Evolutionary conservation across 2,797 vertebrate genomes (phyloP).

Genomic region (Epinephelus coioides): DNA sequence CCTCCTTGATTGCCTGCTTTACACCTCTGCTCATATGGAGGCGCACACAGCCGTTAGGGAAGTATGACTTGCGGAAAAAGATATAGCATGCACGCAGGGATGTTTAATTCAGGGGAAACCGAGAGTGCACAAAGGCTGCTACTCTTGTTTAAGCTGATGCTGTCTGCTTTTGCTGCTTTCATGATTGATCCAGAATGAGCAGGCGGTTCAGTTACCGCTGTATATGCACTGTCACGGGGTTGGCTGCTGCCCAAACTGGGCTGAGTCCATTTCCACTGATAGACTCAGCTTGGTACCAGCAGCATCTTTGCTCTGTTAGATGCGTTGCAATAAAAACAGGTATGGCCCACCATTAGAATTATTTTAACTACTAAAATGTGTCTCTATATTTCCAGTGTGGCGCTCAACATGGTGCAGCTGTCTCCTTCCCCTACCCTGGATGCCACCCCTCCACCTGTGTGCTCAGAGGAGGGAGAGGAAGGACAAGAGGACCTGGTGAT

Average conservation of each 20-base stretch:
- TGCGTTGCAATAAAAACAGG: background rate
- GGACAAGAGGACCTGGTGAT: constrained; percentile 51
- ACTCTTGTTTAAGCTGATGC: background rate
- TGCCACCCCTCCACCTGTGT: constrained; percentile 77
- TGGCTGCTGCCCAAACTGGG: constrained; percentile 51
- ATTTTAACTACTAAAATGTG: background rate
- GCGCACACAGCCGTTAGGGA: background rate
- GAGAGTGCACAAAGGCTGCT: background rate
- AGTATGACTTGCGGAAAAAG: background rate
- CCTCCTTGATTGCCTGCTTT: background rate
- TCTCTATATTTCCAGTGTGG: constrained; percentile 64
- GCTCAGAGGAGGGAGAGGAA: constrained; percentile 73
- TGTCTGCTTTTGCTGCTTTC: constrained; percentile 13
- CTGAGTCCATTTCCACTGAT: constrained; percentile 25
- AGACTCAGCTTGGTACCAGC: constrained; percentile 16
- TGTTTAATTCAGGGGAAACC: background rate
- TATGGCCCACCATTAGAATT: background rate
- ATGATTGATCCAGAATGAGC: constrained; percentile 38
- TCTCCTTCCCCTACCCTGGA: constrained; percentile 81
- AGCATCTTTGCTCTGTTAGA: constrained; percentile 4
- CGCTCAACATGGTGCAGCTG: constrained; percentile 91
- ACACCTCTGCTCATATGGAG: accelerated
- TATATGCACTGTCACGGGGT: constrained; percentile 69
- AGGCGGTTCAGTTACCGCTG: background rate
- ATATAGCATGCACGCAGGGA: background rate